Evolutionary conservation across 2,113 vertebrate genomes (phyloP), one percentile per base, ranked within the genome.

Genomic region (Rhinopomastus cyanomelas): DNA sequence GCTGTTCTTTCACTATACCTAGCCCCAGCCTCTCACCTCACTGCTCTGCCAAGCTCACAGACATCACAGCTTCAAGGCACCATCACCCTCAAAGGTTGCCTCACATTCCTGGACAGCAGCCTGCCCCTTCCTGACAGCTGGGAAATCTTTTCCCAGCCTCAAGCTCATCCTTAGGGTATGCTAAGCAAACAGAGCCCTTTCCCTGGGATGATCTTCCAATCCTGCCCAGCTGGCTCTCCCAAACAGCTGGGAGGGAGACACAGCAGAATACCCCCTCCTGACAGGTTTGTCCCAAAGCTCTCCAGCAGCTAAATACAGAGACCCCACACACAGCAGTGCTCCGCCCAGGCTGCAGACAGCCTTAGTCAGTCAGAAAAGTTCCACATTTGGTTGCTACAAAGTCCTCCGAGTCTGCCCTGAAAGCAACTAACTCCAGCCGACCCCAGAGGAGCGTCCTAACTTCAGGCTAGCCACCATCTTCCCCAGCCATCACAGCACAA

Each of bases 111-210:
- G 81, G 62, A 60, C 87, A 76, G 25, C 2, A 1, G 49, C 72
- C 77, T 90, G 68, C 75, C 65, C 49, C 72, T 42, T 11, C 59
- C 71, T 85, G 71, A 66, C 59, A 67, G 1, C 22, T 25, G 72
- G 74, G 34, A 91, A 82, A 85, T 56, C 72, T 61, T 92, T 56
- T 66, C 48, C 52, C 80, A 89, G 72, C 68, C 51, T 61, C 89
- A 57, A 0, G 0, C 39, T 65, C 84, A 61, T n/a, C 77, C n/a
- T 82, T 20, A 68, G n/a, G 61, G 42, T 27, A 75, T 48, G 3
- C 0, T 8, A 26, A 62, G 44, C 71, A 57, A 71, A 48, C 21
- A 62, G 25, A 51, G 11, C 9, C 37, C 53, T 81, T 75, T 19
- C 59, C 55, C 64, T 23, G 26, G 59, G 60, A 72, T 3, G 0